Conservation (phyloP, 1,140 invertebrate species). For the Drosophila kurseongensis region DNA sequence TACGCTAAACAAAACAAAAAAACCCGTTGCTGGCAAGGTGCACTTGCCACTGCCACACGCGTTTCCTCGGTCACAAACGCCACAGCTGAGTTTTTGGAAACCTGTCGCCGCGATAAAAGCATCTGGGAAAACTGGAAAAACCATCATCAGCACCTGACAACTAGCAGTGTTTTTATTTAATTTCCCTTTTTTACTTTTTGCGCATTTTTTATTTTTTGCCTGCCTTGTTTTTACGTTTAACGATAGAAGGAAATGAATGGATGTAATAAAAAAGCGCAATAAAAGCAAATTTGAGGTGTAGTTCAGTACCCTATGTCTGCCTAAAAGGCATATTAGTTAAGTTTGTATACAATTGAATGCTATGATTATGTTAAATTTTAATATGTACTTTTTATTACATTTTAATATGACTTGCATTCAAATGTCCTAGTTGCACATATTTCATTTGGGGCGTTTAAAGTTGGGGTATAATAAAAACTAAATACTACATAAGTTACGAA, state of each 20-base stretch:
- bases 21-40: conserved; percentile 17
- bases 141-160: conserved; percentile 48
- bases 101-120: conserved; percentile 64
- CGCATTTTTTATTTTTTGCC: conserved; percentile 31
- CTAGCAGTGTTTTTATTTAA: conserved; percentile 55
- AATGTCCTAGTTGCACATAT: too few species aligned
- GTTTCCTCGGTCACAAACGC: conserved; percentile 59
- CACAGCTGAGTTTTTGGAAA: conserved; percentile 59
- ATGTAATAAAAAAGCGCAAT: conserved; percentile 48
- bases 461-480: too few species aligned
- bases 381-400: too few species aligned
- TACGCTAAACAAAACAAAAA: conserved; percentile 5
- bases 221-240: conserved; percentile 44
- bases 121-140: conserved; percentile 68
- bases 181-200: conserved; percentile 41
- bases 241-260: conserved; percentile 81
- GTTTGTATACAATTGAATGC: too few species aligned
- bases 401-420: too few species aligned
- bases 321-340: background rate
- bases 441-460: too few species aligned
- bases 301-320: conserved; percentile 37
- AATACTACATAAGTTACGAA: too few species aligned
- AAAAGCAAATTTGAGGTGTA: conserved; percentile 37
- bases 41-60: conserved; percentile 45
- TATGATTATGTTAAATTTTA: too few species aligned